These are phyloP conservation scores for Bruchidius siliquastri DNA, from an alignment of 2,888 invertebrate genomes.

Conservation along the genomic window DNA sequence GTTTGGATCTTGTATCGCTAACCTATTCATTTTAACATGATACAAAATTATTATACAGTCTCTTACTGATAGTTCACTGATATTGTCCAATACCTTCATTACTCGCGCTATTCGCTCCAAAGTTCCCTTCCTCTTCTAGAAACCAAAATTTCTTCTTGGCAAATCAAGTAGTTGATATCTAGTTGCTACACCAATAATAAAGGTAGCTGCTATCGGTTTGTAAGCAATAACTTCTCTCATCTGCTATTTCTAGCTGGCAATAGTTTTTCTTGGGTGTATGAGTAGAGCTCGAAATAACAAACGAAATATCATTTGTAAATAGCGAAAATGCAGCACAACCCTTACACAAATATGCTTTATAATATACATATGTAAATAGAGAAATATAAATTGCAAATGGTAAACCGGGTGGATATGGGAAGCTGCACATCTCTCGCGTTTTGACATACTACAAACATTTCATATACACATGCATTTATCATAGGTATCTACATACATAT, in stretches of 20 bases:
- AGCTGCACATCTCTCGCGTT: background rate
- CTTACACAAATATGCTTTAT: background rate
- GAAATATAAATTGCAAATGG: background rate
- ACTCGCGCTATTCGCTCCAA: no score
- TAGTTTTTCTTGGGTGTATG: background rate
- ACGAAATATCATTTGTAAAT: background rate
- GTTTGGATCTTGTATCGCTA: no score
- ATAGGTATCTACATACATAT: slow-evolving; percentile 1
- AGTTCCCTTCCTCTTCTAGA: no score
- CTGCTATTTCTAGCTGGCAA: background rate
- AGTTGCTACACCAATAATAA: no score
- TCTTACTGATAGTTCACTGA: no score
- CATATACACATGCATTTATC: slow-evolving; percentile 11
- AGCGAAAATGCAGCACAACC: background rate
- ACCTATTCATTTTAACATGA: no score
- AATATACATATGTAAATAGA: background rate
- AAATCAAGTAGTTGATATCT: no score
- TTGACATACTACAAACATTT: background rate
- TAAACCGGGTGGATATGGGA: background rate
- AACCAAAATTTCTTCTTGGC: no score
- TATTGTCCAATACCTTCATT: no score
- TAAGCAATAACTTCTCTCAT: no score
- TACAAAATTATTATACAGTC: no score
- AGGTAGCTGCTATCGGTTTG: no score
- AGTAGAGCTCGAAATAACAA: background rate